Evolutionary conservation across 2,888 invertebrate genomes (phyloP).

Genomic region (Prosopocoilus inquinatus): DNA sequence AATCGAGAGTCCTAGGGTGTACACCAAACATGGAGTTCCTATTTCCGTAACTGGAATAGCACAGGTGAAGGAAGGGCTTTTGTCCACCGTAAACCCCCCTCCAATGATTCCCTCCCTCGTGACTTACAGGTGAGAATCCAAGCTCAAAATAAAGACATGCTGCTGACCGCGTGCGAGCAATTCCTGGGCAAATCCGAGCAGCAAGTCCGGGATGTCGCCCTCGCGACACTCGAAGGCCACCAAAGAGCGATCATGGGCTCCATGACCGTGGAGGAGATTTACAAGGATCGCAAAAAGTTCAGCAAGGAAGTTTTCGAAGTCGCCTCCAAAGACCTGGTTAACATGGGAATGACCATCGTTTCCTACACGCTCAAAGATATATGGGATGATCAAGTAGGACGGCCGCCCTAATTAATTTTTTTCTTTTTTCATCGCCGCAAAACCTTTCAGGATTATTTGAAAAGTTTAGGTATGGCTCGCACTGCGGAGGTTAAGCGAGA

Average conservation of each 20-base stretch:
- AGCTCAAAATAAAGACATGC: constrained; percentile 79
- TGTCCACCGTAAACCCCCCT: background rate
- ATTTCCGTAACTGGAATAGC: constrained; percentile 93
- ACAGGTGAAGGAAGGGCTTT: constrained; percentile 8
- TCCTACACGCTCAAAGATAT: constrained; percentile 89
- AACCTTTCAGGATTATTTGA: constrained; percentile 67
- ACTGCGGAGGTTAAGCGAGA: constrained; percentile 90
- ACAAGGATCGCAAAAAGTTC: constrained; percentile 88
- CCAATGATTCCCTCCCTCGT: background rate
- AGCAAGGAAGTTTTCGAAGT: constrained; percentile 88
- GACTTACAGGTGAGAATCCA: constrained; percentile 75
- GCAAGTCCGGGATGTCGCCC: constrained; percentile 81
- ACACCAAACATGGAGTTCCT: constrained; percentile 89
- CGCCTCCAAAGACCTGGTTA: constrained; percentile 84
- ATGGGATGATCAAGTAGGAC: constrained; percentile 78
- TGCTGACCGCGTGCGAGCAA: constrained; percentile 83
- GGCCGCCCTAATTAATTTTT: no score
- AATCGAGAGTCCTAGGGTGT: constrained; percentile 88
- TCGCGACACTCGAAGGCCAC: constrained; percentile 85
- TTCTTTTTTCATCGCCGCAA: constrained; percentile 42
- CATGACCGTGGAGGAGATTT: constrained; percentile 91
- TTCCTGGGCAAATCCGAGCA: constrained; percentile 80
- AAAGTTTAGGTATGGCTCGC: constrained; percentile 85
- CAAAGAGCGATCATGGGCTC: constrained; percentile 90
- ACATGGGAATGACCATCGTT: constrained; percentile 90